Evolutionary conservation across 2,797 vertebrate genomes (phyloP).

Genomic region (Danio kyathit): DNA sequence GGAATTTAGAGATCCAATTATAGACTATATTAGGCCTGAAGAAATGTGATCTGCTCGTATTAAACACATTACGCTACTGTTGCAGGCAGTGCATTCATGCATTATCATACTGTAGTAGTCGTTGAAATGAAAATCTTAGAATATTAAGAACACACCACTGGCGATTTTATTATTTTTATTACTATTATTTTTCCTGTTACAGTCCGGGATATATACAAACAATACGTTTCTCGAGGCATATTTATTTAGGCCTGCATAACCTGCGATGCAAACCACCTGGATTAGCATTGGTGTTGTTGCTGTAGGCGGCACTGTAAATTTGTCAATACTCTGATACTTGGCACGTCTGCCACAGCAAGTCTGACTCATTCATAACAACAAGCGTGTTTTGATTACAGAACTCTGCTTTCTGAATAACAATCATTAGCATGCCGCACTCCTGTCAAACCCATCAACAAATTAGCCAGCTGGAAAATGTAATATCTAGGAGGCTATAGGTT

Average conservation of each 20-base stretch:
- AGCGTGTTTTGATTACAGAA: constrained; percentile 57
- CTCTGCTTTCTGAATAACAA: constrained; percentile 70
- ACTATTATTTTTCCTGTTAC: constrained; percentile 6
- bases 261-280: constrained; percentile 39
- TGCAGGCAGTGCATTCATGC: constrained; percentile 28
- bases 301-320: constrained; percentile 48
- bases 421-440: constrained; percentile 70
- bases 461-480: constrained; percentile 74
- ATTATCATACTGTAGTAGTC: constrained; percentile 44
- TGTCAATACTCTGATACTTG: constrained; percentile 53
- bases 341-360: constrained; percentile 42
- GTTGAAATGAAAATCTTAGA: constrained; percentile 40
- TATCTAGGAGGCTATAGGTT: constrained; percentile 59
- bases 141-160: constrained; percentile 24
- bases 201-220: constrained; percentile 28
- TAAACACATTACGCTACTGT: constrained; percentile 57
- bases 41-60: constrained; percentile 54
- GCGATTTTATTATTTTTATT: background rate
- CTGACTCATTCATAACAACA: constrained; percentile 59
- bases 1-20: constrained; percentile 68
- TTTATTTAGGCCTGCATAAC: constrained; percentile 24
- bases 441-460: constrained; percentile 68
- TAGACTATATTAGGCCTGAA: constrained; percentile 51
- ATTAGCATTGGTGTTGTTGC: constrained; percentile 30
- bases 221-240: constrained; percentile 35